These are phyloP conservation scores for Pantala flavescens DNA, from an alignment of 1,140 invertebrate species.

Conservation along the genomic window DNA sequence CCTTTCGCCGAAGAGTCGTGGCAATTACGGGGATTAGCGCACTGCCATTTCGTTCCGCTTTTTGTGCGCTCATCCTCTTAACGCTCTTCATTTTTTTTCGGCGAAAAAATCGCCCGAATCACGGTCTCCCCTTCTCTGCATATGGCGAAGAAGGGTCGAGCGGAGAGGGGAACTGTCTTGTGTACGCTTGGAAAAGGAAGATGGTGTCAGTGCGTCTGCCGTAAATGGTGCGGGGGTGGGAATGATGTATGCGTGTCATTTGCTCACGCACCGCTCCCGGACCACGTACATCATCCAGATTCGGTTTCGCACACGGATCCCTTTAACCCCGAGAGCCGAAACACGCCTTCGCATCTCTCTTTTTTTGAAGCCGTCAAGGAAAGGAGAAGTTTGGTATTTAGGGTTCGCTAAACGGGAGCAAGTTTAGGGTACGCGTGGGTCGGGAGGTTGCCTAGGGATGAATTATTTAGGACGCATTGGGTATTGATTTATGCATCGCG, in stretches of 20 bases:
- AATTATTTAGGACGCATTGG: too few relatives aligned
- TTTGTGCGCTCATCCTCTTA: neutral
- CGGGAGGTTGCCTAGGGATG: too few relatives aligned
- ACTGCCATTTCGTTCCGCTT: neutral
- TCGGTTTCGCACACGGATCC: neutral
- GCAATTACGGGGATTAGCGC: conserved; percentile 1
- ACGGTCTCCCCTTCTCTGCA: neutral
- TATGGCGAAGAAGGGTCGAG: neutral
- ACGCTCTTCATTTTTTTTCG: neutral
- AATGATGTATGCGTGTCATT: neutral
- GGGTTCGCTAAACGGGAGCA: too few relatives aligned
- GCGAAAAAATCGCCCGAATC: neutral
- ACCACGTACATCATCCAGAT: neutral
- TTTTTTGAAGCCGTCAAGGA: too few relatives aligned
- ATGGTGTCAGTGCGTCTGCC: neutral
- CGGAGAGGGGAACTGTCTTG: neutral
- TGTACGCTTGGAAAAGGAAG: neutral
- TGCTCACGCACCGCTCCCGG: neutral
- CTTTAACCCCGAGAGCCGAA: neutral
- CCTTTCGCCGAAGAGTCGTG: neutral
- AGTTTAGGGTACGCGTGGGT: too few relatives aligned
- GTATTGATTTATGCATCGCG: too few relatives aligned
- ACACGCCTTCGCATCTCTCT: neutral
- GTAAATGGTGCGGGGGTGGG: too few relatives aligned
- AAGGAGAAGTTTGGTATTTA: too few relatives aligned